phyloP scores from a whole-genome alignment of 1,140 invertebrate genomes.

The Conopomorpha cramerella region DNA sequence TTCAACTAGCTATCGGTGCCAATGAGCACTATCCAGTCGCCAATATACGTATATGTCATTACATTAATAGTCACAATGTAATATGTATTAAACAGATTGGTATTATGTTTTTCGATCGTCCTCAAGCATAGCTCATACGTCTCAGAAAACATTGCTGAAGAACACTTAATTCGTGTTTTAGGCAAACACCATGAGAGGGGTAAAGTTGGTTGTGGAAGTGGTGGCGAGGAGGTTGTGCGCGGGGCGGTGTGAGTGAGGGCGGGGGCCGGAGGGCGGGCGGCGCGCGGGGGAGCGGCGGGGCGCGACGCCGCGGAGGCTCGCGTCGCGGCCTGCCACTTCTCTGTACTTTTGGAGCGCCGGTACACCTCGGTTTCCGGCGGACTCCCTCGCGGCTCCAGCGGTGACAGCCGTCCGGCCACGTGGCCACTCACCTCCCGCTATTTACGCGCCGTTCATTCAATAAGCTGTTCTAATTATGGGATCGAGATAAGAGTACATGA shows the following conservation, averaged over 20 bases:
- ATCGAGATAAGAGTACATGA: background rate
- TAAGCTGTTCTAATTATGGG: constrained; percentile 19
- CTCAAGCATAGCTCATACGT: constrained; percentile 19
- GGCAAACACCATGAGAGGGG: constrained; percentile 59
- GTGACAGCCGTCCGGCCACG: constrained; percentile 36
- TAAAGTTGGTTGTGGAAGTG: constrained; percentile 42
- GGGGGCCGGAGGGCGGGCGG: constrained; percentile 20
- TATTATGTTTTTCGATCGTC: background rate
- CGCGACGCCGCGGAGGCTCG: constrained; percentile 5
- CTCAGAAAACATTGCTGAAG: constrained; percentile 52
- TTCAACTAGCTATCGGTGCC: background rate
- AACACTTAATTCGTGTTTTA: constrained; percentile 57
- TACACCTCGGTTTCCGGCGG: constrained; percentile 54
- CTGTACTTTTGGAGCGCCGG: constrained; percentile 52
- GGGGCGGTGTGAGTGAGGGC: constrained; percentile 31
- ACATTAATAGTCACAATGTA: background rate
- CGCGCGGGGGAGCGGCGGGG: constrained; percentile 19
- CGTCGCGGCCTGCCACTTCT: constrained; percentile 48
- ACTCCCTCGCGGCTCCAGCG: constrained; percentile 42
- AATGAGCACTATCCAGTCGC: too few relatives aligned
- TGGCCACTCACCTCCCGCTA: constrained; percentile 28
- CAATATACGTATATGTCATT: too few relatives aligned
- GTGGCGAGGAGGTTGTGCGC: constrained; percentile 22
- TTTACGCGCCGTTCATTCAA: constrained; percentile 34
- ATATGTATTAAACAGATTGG: background rate